Base-by-base conservation (phyloP, 2,797 vertebrate genomes). In the Psittacula echo region DNA sequence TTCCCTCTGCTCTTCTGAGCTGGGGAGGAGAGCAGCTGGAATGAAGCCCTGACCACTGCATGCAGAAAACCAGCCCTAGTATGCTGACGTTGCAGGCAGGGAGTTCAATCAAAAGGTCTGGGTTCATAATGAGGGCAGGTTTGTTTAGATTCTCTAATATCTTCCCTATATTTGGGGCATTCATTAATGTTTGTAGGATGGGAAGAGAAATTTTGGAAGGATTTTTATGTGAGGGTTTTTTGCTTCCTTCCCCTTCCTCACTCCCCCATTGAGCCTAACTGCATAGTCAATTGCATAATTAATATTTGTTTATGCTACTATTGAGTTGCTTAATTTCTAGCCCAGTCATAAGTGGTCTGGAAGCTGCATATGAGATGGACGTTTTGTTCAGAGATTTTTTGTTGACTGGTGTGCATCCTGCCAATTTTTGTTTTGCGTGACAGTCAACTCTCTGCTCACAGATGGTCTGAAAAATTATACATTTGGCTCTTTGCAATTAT, bases 381-480 rank as follows among this genome's bases (percentile, higher is more conserved):
- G 0, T 92, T 92, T 90, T 75, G 24, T 92, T 87, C 87, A 87
- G 85, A 83, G 37, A 58, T 74, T 92, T 89, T 83, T 81, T 87
- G 17, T 75, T 90, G 83, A 47, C 22, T 93, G 47, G 6, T 85
- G 16, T 29, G 10, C 78, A 75, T 89, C 42, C 79, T 95, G 93
- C 45, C 89, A 94, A 51, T 67, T 93, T 95, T 83, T 89, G n/a
- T 85, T 94, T 89, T 85, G 48, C 37, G 7, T 91, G 85, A 84
- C 76, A 85, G 85, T 77, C 82, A 85, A 77, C 26, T 67, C 34
- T 80, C 61, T 1, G 0, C 77, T 95, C 92, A 93, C 93, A 97
- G 94, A 97, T 93, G 94, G 96, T 96, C 81, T 95, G 78, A 87
- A 78, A 92, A 93, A 92, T 65, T 4, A 85, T 84, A 30, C 87